phyloP scores from a whole-genome alignment of 2,113 vertebrate genomes.

The Varanus salvator region DNA sequence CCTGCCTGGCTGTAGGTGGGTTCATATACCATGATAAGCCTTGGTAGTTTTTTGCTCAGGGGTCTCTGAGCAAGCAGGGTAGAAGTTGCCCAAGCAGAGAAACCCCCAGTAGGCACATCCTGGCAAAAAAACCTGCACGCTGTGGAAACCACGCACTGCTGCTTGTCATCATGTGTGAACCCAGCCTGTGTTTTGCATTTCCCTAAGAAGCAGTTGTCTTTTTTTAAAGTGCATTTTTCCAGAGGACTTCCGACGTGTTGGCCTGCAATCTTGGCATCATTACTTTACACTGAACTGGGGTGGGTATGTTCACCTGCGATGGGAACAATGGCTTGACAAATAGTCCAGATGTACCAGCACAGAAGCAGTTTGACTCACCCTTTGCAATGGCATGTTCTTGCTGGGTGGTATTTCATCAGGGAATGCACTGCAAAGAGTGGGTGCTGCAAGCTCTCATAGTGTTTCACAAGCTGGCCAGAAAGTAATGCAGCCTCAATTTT shows the following conservation, averaged over 20 bases:
- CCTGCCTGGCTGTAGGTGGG: too few relatives aligned
- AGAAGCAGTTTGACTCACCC: slow-evolving; percentile 1
- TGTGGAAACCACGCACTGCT: too few relatives aligned
- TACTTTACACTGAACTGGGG: background rate
- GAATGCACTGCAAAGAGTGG: background rate
- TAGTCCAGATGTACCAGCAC: background rate
- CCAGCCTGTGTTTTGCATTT: background rate
- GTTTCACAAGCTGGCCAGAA: slow-evolving; percentile 44
- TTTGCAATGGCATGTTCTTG: background rate
- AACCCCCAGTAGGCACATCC: too few relatives aligned
- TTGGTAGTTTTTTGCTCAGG: too few relatives aligned
- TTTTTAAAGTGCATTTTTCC: background rate
- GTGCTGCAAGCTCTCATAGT: slow-evolving; percentile 14
- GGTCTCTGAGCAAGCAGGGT: too few relatives aligned
- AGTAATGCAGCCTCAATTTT: slow-evolving; percentile 45
- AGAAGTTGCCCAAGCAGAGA: too few relatives aligned
- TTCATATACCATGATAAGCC: background rate
- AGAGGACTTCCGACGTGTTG: background rate
- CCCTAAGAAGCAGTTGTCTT: background rate
- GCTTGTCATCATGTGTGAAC: too few relatives aligned
- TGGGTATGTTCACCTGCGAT: background rate
- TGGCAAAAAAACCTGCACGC: too few relatives aligned
- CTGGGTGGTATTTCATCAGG: slow-evolving; percentile 23
- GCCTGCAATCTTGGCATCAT: accelerated
- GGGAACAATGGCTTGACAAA: background rate